Percentiles rank a stretch among this genome's conserved stretches.
These are phyloP conservation scores for Drosophila bipectinata DNA, from an alignment of 1,140 invertebrate species.

Conservation along the genomic window DNA sequence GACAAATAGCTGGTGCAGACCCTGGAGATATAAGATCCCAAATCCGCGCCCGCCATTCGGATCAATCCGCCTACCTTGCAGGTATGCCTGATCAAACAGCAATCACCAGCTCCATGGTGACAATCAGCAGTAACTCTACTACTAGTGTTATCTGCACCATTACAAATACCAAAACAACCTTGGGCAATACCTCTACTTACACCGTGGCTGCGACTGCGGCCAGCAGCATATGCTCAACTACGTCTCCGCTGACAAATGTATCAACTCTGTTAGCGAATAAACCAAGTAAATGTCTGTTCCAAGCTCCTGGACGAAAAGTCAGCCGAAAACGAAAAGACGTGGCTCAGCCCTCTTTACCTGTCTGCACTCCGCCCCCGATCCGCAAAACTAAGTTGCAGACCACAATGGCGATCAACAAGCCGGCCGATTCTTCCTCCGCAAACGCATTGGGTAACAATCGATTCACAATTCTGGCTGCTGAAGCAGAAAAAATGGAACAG, in stretches of 20 bases:
- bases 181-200: neutral
- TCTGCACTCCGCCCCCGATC: neutral
- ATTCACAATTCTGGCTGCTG: slow-evolving; percentile 11
- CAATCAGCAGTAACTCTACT: neutral
- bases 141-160: neutral
- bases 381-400: slow-evolving; percentile 7
- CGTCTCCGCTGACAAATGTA: neutral
- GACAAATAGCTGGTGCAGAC: too few relatives aligned
- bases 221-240: neutral
- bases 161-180: neutral
- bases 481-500: slow-evolving; percentile 8
- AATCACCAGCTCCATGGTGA: neutral
- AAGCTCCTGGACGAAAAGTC: neutral
- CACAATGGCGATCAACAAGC: neutral
- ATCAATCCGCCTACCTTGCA: neutral
- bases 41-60: neutral
- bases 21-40: neutral
- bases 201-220: neutral
- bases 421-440: neutral
- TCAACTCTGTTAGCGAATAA: neutral
- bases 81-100: neutral
- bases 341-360: neutral
- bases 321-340: neutral
- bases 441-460: slow-evolving; percentile 5
- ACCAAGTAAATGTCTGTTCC: neutral